Base-by-base conservation (phyloP, 2,113 vertebrate species). In the Stercorarius parasiticus region DNA sequence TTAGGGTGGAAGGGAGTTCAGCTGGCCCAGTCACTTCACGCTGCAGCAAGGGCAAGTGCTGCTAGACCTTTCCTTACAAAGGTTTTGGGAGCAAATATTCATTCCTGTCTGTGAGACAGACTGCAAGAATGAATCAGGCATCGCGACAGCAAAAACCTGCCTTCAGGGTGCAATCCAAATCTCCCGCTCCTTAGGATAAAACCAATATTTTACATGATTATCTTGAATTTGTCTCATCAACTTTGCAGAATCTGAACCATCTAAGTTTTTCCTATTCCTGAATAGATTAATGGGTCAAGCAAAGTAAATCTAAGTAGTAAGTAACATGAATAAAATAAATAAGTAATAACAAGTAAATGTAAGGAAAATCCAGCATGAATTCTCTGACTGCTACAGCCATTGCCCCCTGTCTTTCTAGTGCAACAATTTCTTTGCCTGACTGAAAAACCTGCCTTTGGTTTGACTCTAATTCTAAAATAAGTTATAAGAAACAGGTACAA, bases 21-120 rank as follows among this genome's bases (percentile, higher is more conserved):
- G n/a, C 32, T 55, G 10, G 25, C 40, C 19, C 25, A 6, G 4
- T 56, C 52, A 55, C 27, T 78, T 58, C 6, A 1, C 0, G 0
- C 78, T 43, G 29, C 0, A 0, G 10, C 18, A n/a, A 50, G 56
- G 36, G 9, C 23, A 14, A 59, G 45, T 34, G 30, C 71, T 77
- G 16, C 32, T 49, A 17, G 17, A 61, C 11, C 17, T 78, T 62
- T 7, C 4, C 32, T 58, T 0, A 2, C 2, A 6, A 62, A 78
- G 67, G 9, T 22, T 87, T 85, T 26, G 56, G 66, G 70, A 69
- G 53, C 32, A 89, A 79, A 20, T 18, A 13, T 20, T 79, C 13
- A 2, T 27, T 88, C 18, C 38, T 69, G 32, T 19, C 40, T 72
- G 42, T 30, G 25, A 82, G 70, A 76, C 0, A 52, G 23, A 15